phyloP scores from a whole-genome alignment of 1,140 invertebrate genomes.

The Rhopalosiphum padi region DNA sequence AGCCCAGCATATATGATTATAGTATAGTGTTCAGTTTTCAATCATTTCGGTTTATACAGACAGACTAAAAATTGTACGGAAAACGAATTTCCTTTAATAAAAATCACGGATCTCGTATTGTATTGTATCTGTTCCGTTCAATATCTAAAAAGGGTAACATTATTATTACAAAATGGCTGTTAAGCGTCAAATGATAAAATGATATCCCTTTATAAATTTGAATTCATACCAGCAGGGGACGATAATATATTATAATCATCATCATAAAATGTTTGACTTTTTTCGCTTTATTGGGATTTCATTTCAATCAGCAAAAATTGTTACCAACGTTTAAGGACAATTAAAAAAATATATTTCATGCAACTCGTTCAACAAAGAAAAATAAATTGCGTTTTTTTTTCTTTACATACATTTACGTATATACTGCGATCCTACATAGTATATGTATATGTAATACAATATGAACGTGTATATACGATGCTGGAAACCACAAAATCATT shows the following conservation, averaged over 20 bases:
- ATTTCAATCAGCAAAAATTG: neutral
- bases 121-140: neutral
- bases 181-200: neutral
- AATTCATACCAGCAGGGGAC: neutral
- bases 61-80: neutral
- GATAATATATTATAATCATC: no score
- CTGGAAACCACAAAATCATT: constrained; percentile 7
- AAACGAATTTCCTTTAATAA: neutral
- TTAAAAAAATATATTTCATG: neutral
- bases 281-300: neutral
- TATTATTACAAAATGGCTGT: neutral
- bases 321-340: neutral
- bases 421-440: neutral
- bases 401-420: neutral
- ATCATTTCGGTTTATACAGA: neutral
- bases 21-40: neutral
- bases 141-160: neutral
- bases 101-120: neutral
- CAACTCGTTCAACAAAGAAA: neutral
- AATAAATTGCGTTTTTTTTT: constrained; percentile 1
- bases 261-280: neutral
- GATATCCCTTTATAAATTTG: neutral
- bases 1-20: neutral
- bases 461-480: neutral
- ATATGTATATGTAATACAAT: neutral